Percentiles rank a stretch among this genome's conserved stretches.
Conservation (phyloP, 2,888 invertebrate species). For the Parasteatoda lunata region DNA sequence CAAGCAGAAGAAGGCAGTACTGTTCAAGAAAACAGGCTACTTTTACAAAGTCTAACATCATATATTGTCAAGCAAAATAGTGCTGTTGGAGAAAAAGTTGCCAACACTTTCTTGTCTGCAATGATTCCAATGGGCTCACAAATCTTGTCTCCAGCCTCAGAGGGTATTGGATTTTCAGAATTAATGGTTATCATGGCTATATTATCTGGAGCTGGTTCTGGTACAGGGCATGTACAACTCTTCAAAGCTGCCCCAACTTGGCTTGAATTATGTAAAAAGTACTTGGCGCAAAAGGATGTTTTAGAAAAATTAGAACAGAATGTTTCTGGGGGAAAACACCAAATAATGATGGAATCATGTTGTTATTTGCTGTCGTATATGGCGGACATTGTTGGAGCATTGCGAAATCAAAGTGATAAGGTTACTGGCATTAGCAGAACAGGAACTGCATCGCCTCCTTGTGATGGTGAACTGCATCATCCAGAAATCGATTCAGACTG, state of each 20-base stretch:
- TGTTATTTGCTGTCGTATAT: conserved; percentile 90
- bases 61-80: conserved; percentile 69
- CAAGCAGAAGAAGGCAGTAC: conserved; percentile 71
- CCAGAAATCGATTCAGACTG: conserved; percentile 83
- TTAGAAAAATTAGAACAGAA: conserved; percentile 78
- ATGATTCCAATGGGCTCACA: conserved; percentile 84
- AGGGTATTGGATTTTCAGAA: conserved; percentile 85
- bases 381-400: conserved; percentile 82
- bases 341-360: conserved; percentile 77
- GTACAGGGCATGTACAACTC: conserved; percentile 85
- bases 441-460: conserved; percentile 72
- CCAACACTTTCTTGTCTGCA: conserved; percentile 81
- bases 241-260: conserved; percentile 87
- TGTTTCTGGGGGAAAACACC: conserved; percentile 76
- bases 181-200: conserved; percentile 86
- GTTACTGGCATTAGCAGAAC: conserved; percentile 55
- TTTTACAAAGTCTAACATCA: conserved; percentile 82
- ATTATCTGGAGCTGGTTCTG: conserved; percentile 88
- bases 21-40: conserved; percentile 82
- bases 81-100: conserved; percentile 78
- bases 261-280: conserved; percentile 80
- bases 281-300: conserved; percentile 78
- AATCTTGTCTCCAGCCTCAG: conserved; percentile 79
- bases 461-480: conserved; percentile 71
- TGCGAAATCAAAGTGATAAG: conserved; percentile 73